Percentiles rank a stretch among this genome's conserved stretches.
phyloP scores from a whole-genome alignment of 2,888 invertebrate genomes.

The Drosophila barbarae region DNA sequence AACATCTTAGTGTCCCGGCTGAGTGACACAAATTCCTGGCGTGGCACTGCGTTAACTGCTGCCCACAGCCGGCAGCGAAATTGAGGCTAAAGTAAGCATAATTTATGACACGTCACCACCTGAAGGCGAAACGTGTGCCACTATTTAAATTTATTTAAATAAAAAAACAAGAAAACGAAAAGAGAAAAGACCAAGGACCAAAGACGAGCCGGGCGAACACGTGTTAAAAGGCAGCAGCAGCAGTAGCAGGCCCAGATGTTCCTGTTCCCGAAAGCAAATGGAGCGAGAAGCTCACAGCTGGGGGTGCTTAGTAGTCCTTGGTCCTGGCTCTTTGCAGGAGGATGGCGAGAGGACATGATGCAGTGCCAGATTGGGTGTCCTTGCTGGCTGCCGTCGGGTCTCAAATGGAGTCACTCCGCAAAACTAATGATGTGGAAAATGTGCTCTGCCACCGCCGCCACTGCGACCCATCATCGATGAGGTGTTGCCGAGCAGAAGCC shows the following conservation, averaged over 20 bases:
- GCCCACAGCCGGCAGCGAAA: conserved; percentile 58
- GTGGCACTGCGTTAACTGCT: conserved; percentile 34
- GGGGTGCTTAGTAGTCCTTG: conserved; percentile 25
- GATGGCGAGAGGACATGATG: conserved; percentile 42
- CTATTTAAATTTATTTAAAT: conserved; percentile 69
- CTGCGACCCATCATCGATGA: conserved; percentile 34
- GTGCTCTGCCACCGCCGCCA: conserved; percentile 46
- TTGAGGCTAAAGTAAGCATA: conserved; percentile 71
- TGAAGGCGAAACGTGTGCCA: conserved; percentile 45
- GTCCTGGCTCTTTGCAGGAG: not conserved
- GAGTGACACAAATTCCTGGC: conserved; percentile 59
- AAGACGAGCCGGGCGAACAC: conserved; percentile 31
- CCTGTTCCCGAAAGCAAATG: conserved; percentile 57
- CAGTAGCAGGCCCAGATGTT: conserved; percentile 34
- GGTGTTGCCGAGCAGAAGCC: conserved; percentile 53
- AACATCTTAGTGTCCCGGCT: conserved; percentile 34
- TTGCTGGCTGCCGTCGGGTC: conserved; percentile 47
- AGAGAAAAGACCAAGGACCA: conserved; percentile 17
- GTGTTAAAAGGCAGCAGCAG: conserved; percentile 28
- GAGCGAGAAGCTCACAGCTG: conserved; percentile 59
- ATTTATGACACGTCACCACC: conserved; percentile 68
- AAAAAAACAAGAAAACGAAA: conserved; percentile 1
- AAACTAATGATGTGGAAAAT: conserved; percentile 77
- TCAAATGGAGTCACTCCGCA: conserved; percentile 72
- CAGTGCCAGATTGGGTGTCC: conserved; percentile 50